A percentile compares a stretch with the other conserved stretches of the same genome.
Conservation (phyloP, 2,797 vertebrate genomes). For the Galaxias olidus region DNA sequence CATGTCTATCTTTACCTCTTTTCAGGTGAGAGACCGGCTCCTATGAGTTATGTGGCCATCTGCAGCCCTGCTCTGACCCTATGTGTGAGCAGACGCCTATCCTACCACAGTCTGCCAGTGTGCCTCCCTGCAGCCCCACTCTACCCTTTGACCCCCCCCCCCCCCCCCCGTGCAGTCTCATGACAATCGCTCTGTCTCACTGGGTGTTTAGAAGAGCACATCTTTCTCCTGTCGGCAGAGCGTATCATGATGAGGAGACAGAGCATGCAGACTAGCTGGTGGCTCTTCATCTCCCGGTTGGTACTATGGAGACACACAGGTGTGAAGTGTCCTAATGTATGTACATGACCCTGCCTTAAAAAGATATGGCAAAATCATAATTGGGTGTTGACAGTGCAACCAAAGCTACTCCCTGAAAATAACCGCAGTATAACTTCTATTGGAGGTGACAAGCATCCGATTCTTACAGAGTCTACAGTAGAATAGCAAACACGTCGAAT, state of each 20-base stretch:
- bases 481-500: too few relatives aligned
- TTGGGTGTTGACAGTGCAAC: too few relatives aligned
- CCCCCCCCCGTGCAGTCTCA: slow-evolving; percentile 8
- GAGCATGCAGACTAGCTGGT: slow-evolving; percentile 31
- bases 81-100: slow-evolving; percentile 36
- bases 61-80: slow-evolving; percentile 42
- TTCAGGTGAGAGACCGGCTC: neutral
- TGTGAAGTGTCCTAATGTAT: slow-evolving; percentile 46
- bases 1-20: slow-evolving; percentile 30
- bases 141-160: slow-evolving; percentile 22
- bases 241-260: slow-evolving; percentile 35
- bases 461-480: too few relatives aligned
- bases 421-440: too few relatives aligned
- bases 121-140: slow-evolving; percentile 38
- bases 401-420: too few relatives aligned
- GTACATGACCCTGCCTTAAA: slow-evolving; percentile 27
- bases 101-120: slow-evolving; percentile 33
- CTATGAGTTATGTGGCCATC: slow-evolving; percentile 27
- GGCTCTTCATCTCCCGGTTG: slow-evolving; percentile 12
- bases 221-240: slow-evolving; percentile 35
- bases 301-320: slow-evolving; percentile 43
- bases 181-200: slow-evolving; percentile 17
- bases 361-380: too few relatives aligned
- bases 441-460: too few relatives aligned
- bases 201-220: slow-evolving; percentile 28